These are phyloP conservation scores for Lithophane semibrunnea DNA, from an alignment of 2,888 invertebrate species.

Conservation along the genomic window DNA sequence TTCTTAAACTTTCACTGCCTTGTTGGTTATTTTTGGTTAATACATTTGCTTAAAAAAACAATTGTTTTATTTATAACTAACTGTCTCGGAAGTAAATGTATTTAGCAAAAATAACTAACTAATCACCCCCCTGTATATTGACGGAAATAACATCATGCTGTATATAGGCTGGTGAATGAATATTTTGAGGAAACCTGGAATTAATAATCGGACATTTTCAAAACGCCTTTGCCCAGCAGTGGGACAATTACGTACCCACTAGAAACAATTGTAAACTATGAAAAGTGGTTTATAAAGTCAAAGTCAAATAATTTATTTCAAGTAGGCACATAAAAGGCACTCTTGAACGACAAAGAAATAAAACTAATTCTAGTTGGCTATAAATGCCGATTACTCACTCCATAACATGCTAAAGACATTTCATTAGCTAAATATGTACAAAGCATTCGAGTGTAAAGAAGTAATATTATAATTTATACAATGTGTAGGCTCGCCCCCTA, in stretches of 20 bases:
- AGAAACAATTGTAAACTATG: not conserved
- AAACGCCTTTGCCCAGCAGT: not conserved
- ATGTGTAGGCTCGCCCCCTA: not conserved
- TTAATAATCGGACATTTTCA: not conserved
- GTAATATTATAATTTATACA: not conserved
- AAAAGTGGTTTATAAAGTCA: not conserved
- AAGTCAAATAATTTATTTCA: too few species aligned
- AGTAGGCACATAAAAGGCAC: too few species aligned
- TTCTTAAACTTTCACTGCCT: slow-evolving; percentile 55
- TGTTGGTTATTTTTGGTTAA: slow-evolving; percentile 86
- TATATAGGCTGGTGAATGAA: slow-evolving; percentile 11
- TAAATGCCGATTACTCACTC: not conserved
- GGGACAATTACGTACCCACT: too few species aligned
- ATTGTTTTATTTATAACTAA: slow-evolving; percentile 89
- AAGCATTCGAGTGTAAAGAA: not conserved
- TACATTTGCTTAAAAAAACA: slow-evolving; percentile 87
- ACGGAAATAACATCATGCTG: slow-evolving; percentile 39
- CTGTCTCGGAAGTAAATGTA: slow-evolving; percentile 89
- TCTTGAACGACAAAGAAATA: too few species aligned
- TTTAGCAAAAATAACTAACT: slow-evolving; percentile 84
- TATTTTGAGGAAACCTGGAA: not conserved
- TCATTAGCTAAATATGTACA: not conserved
- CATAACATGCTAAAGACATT: not conserved
- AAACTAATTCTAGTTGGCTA: too few species aligned
- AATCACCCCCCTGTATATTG: slow-evolving; percentile 67